Evolutionary conservation across 37 sponge, comb jelly and placozoan species (phyloP).

Genomic region (Oscarella lobularis): DNA sequence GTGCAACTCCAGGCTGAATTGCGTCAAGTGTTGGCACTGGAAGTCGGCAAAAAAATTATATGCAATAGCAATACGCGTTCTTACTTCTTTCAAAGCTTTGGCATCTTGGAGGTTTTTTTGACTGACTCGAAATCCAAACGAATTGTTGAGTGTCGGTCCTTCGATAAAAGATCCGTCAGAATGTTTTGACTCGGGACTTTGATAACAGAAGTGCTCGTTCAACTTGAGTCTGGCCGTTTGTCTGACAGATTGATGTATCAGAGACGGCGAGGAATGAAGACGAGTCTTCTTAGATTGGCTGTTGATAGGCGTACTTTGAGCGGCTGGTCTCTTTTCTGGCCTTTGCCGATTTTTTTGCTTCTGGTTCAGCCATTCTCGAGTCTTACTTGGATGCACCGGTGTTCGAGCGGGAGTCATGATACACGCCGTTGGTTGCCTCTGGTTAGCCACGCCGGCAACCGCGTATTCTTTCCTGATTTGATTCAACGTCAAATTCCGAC

Average conservation of each 20-base stretch:
- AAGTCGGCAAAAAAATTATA: not conserved
- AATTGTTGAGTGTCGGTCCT: constrained; percentile 59
- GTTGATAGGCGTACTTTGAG: not conserved
- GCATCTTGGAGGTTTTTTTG: not conserved
- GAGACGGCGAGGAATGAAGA: not conserved
- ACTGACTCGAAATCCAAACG: constrained; percentile 34
- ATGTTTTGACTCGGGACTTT: not conserved
- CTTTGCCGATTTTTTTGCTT: not conserved
- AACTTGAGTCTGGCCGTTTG: not conserved
- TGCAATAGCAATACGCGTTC: constrained; percentile 3
- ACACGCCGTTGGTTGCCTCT: too few relatives aligned
- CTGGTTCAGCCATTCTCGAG: not conserved
- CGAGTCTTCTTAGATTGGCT: not conserved
- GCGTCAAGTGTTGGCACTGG: constrained; percentile 58
- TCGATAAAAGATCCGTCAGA: constrained; percentile 20
- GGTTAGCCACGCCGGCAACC: too few relatives aligned
- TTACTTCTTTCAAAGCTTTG: not conserved
- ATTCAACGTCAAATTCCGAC: too few relatives aligned
- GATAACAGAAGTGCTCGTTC: not conserved
- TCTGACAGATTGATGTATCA: not conserved
- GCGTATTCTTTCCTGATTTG: too few relatives aligned
- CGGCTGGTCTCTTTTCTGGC: not conserved
- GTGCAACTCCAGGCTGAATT: constrained; percentile 69
- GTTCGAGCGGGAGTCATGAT: not conserved
- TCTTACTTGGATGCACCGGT: not conserved